Percentiles rank a stretch among this genome's conserved stretches.
Conservation (phyloP, 2,113 vertebrate species). For the Tangachromis dhanisi region DNA sequence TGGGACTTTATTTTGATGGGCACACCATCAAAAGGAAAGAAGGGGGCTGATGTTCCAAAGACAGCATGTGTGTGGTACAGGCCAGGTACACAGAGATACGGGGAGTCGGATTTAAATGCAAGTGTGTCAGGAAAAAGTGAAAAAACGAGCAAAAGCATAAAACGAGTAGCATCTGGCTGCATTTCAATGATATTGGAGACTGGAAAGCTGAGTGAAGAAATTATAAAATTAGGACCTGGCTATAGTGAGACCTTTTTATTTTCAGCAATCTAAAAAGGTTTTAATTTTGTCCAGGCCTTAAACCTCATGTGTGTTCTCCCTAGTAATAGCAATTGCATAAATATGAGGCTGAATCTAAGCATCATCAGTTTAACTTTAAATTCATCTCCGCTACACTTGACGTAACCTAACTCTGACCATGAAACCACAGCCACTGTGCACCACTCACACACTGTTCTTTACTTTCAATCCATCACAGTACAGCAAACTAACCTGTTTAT, state of each 20-base stretch:
- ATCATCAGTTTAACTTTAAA: neutral
- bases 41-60: neutral
- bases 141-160: neutral
- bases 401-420: accelerated
- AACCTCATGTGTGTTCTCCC: neutral
- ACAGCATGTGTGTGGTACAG: neutral
- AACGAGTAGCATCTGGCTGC: neutral
- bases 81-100: neutral
- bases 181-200: neutral
- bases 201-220: neutral
- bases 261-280: neutral
- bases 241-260: neutral
- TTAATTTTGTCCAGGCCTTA: neutral
- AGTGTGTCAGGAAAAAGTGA: neutral
- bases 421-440: neutral
- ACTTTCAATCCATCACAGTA: neutral
- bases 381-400: neutral
- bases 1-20: neutral
- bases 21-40: neutral
- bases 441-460: neutral
- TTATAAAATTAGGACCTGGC: neutral
- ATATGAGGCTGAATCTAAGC: neutral
- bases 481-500: neutral
- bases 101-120: neutral
- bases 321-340: neutral